Percentiles rank a stretch among this genome's conserved stretches.
Conservation (phyloP, 2,888 invertebrate genomes). For the Ormyrus thymus region DNA sequence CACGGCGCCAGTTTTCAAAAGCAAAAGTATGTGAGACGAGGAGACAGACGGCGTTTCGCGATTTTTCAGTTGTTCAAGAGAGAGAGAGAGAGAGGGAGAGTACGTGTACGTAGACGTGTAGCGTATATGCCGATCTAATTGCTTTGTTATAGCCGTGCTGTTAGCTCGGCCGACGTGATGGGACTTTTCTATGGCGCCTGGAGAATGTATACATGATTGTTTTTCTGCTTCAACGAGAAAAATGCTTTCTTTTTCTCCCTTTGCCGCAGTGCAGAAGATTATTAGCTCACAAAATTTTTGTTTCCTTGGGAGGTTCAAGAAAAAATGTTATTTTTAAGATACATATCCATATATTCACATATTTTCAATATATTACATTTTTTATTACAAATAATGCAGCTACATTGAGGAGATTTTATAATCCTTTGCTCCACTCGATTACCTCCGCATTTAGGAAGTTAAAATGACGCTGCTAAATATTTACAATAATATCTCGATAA, state of each 20-base stretch:
- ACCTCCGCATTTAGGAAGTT: too few species aligned
- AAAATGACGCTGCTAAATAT: too few species aligned
- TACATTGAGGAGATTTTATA: too few species aligned
- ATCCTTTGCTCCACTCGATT: too few species aligned
- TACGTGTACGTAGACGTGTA: conserved; percentile 37
- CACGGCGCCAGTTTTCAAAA: conserved; percentile 64
- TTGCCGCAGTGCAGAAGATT: neutral
- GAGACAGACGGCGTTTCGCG: conserved; percentile 35
- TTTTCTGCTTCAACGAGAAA: neutral
- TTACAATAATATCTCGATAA: too few species aligned
- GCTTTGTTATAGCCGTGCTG: conserved; percentile 46
- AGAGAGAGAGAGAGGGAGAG: conserved; percentile 3
- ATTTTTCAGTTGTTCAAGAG: conserved; percentile 50
- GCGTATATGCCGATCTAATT: conserved; percentile 52
- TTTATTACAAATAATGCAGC: too few species aligned
- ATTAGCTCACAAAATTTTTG: neutral
- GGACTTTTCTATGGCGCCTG: conserved; percentile 18
- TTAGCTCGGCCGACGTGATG: conserved; percentile 12
- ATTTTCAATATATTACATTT: too few species aligned
- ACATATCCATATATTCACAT: too few species aligned
- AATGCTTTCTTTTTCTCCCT: conserved; percentile 8
- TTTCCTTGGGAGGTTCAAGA: too few species aligned
- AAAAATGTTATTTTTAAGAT: too few species aligned
- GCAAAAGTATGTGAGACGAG: conserved; percentile 32
- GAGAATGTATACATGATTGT: conserved; percentile 23